Evolutionary conservation across 2,113 vertebrate genomes (phyloP).

Genomic region (Pitta sordida): DNA sequence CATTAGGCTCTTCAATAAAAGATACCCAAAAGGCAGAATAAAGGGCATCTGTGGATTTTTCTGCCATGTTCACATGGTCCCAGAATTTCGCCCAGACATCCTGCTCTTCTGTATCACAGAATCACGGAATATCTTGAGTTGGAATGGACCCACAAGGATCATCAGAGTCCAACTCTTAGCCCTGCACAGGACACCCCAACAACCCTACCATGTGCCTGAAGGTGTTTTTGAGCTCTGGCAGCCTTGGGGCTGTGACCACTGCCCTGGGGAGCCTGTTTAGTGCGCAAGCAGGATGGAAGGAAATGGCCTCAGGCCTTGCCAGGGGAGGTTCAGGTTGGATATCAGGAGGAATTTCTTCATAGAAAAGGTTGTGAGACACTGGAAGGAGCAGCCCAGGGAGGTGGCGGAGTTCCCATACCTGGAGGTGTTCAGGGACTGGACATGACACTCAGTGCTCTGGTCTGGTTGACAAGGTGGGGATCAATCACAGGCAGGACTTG

Average conservation of each 20-base stretch:
- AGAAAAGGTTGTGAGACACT: not conserved
- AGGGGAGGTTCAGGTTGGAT: not conserved
- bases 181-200: not conserved
- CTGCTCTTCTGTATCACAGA: not conserved
- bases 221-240: not conserved
- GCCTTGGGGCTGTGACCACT: not conserved
- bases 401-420: not conserved
- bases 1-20: conserved; percentile 52
- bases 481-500: rapidly evolving
- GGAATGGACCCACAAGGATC: not conserved
- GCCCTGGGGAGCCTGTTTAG: not conserved
- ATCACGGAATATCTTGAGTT: not conserved
- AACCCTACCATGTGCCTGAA: not conserved
- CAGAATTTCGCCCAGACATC: not conserved
- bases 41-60: not conserved
- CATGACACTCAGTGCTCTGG: not conserved
- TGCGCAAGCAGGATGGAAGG: not conserved
- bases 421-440: not conserved
- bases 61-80: not conserved
- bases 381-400: not conserved
- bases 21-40: not conserved
- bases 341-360: not conserved
- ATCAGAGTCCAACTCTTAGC: not conserved
- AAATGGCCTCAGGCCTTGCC: not conserved
- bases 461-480: not conserved